Evolutionary conservation across 2,113 vertebrate genomes (phyloP).

Genomic region (Odontophorus gujanensis): DNA sequence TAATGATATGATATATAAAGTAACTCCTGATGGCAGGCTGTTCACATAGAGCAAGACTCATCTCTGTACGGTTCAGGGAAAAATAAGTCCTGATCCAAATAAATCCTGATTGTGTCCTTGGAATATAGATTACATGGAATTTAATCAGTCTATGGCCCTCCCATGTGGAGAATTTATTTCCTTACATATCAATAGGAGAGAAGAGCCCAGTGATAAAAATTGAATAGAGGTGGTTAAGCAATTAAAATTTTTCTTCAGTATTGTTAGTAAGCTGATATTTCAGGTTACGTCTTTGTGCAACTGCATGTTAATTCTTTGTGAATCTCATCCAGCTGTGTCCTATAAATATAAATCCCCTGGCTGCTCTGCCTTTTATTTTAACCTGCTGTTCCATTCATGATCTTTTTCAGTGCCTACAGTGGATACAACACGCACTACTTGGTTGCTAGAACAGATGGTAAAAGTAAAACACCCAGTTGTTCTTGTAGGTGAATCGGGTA

Average conservation of each 20-base stretch:
- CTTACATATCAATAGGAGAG: background rate
- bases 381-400: rapidly evolving
- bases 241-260: background rate
- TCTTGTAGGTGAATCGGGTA: constrained; percentile 94
- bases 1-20: background rate
- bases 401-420: constrained; percentile 89
- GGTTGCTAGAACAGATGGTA: constrained; percentile 93
- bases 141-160: background rate
- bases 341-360: constrained; percentile 2
- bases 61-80: background rate
- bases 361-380: background rate
- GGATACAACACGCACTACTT: constrained; percentile 89
- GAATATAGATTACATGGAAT: background rate
- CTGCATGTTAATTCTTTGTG: background rate
- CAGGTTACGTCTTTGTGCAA: background rate
- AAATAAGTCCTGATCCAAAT: constrained; percentile 11
- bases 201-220: background rate
- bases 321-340: background rate
- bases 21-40: background rate
- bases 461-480: constrained; percentile 88
- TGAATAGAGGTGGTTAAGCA: background rate
- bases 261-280: background rate
- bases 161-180: background rate
- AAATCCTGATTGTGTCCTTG: constrained; percentile 38
- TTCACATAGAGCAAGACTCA: background rate